Base-by-base conservation (phyloP, 2,888 invertebrate genomes). In the Drosophila austrosaltans region DNA sequence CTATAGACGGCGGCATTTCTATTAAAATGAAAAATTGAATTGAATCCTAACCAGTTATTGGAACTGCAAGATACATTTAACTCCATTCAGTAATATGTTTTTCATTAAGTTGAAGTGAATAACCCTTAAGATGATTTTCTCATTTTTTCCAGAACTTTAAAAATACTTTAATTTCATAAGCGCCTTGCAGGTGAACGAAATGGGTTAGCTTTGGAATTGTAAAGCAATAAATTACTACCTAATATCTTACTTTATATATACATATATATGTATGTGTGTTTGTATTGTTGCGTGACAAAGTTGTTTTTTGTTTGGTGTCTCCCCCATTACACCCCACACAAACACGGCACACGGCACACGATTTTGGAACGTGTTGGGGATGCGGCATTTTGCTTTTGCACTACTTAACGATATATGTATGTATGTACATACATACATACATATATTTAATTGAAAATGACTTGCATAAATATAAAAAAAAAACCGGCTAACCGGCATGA, bases 371-470 rank as follows among this genome's bases (percentile, higher is more conserved):
- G 60, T 44, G 64, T 10, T 8, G 48, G 48, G 16, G 22, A 8
- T 39, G 57, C 57, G 36, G 25, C 16, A 53, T 25, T 12, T 20
- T 32, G 16, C 16, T 8, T 56, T 16, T 56, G 32, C 20, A n/a
- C 20, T 32, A 30, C 12, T 20, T 36, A 8, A 57, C 16, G 32
- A 32, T n/a, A 56, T 63, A 66, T 42, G 28, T 6, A 44, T 16
- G 39, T 58, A 2, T 54, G 30, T 8, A 12, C 53, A 53, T 25
- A n/a, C n/a, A 2, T 1, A 16, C 16, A 16, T 16, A 16, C 16
- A 16, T 16, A 30, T 6, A 53, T 42, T 25, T 70, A 69, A 70
- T 63, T 72, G 65, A 67, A 40, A 39, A 68, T 75, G 78, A 75
- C 69, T 64, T 59, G 72, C 71, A 66, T 3, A 63, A 64, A 58